phyloP scores from a whole-genome alignment of 2,888 invertebrate genomes.

The Syrphus vitripennis region DNA sequence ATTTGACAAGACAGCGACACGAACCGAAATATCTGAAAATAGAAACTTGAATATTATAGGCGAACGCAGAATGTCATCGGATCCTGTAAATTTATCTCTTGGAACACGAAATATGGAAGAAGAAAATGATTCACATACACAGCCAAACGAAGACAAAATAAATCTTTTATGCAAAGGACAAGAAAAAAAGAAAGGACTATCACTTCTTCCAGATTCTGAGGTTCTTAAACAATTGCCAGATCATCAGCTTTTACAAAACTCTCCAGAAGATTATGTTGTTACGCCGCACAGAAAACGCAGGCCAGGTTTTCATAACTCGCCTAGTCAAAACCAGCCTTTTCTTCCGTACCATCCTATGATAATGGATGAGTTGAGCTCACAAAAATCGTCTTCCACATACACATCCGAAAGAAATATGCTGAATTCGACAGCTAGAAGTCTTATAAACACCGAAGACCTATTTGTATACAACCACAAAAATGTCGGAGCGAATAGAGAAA shows the following conservation, averaged over 20 bases:
- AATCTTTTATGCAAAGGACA: constrained; percentile 75
- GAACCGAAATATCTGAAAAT: constrained; percentile 46
- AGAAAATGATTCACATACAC: constrained; percentile 73
- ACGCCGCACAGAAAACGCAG: constrained; percentile 93
- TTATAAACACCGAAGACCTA: constrained; percentile 76
- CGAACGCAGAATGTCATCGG: constrained; percentile 85
- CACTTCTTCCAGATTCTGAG: constrained; percentile 87
- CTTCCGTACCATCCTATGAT: constrained; percentile 91
- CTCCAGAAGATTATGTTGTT: constrained; percentile 92
- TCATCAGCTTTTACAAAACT: constrained; percentile 87
- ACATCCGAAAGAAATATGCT: constrained; percentile 77
- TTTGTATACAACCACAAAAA: constrained; percentile 77
- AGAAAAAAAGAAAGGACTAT: constrained; percentile 84
- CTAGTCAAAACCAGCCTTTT: constrained; percentile 93
- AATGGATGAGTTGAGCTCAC: constrained; percentile 87
- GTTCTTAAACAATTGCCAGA: constrained; percentile 84
- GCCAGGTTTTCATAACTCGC: constrained; percentile 93
- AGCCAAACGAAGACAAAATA: constrained; percentile 75
- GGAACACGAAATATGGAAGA: constrained; percentile 84
- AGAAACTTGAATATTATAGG: constrained; percentile 63
- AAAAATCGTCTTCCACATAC: constrained; percentile 84
- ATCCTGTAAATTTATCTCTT: constrained; percentile 90
- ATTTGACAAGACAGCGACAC: constrained; percentile 43
- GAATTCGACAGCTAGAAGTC: constrained; percentile 76
- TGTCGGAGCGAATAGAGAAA: constrained; percentile 77